phyloP scores from a whole-genome alignment of 2,113 vertebrate species.

The Galbula dea region DNA sequence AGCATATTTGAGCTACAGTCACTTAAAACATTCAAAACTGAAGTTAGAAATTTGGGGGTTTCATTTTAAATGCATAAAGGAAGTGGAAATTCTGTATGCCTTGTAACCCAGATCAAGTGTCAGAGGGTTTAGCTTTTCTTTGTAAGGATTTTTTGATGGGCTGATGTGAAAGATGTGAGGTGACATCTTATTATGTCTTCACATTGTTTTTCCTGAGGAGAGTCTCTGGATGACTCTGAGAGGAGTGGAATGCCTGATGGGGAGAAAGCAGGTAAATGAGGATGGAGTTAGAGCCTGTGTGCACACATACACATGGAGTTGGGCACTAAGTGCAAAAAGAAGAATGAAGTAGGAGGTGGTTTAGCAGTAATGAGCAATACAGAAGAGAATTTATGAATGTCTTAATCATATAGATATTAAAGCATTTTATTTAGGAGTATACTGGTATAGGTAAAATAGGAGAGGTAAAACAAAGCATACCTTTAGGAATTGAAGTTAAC shows the following conservation, averaged over 20 bases:
- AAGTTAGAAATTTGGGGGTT: background rate
- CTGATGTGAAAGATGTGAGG: background rate
- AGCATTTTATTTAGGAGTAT: background rate
- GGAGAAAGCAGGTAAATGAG: background rate
- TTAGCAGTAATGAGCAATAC: background rate
- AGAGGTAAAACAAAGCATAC: conserved; percentile 64
- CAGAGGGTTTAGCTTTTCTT: background rate
- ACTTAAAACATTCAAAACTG: background rate
- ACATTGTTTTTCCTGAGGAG: background rate
- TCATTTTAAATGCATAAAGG: background rate
- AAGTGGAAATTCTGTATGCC: background rate
- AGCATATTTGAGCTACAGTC: background rate
- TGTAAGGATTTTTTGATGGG: background rate
- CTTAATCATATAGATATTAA: background rate
- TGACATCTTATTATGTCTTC: background rate
- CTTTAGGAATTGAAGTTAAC: conserved; percentile 92
- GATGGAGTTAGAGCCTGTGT: background rate
- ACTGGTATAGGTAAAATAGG: background rate
- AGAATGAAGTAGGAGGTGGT: background rate
- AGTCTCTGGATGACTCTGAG: background rate
- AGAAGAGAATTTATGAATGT: background rate
- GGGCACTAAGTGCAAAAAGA: background rate
- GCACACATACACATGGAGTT: rapidly evolving
- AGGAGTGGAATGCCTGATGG: background rate
- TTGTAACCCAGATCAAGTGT: background rate